Conservation (phyloP, 1,140 invertebrate species). For the Conus betulinus region DNA sequence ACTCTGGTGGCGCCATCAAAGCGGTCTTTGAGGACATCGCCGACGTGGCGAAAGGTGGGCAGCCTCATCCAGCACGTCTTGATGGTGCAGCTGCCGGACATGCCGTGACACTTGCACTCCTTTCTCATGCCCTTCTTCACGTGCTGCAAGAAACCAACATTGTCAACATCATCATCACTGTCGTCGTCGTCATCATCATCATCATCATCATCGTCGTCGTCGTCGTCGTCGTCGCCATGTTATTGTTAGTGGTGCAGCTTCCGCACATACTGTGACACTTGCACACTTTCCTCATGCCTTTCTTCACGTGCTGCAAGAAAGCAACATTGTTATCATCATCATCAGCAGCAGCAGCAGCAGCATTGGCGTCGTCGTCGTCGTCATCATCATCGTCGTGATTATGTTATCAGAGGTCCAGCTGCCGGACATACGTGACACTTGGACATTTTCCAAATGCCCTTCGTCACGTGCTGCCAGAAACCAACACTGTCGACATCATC, state of each 20-base stretch:
- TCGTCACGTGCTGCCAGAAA: conserved; percentile 86
- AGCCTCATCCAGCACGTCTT: conserved; percentile 95
- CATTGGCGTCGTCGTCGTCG: background rate
- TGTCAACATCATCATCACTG: conserved; percentile 4
- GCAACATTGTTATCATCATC: background rate
- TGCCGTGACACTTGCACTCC: conserved; percentile 98
- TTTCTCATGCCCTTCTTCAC: conserved; percentile 90
- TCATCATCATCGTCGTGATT: background rate
- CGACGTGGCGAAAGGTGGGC: conserved; percentile 88
- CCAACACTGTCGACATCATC: too few relatives aligned
- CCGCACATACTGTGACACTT: conserved; percentile 98
- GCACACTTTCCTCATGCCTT: conserved; percentile 88
- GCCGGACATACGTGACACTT: conserved; percentile 97
- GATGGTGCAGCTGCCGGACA: conserved; percentile 96
- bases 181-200: background rate
- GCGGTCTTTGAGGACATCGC: conserved; percentile 86
- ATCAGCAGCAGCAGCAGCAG: background rate
- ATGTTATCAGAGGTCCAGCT: conserved; percentile 83
- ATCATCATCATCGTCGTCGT: background rate
- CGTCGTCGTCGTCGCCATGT: background rate
- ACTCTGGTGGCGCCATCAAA: conserved; percentile 89
- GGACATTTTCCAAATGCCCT: conserved; percentile 88
- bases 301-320: conserved; percentile 86
- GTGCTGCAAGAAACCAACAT: conserved; percentile 79
- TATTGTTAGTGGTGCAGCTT: conserved; percentile 84